Base-by-base conservation (phyloP, 2,797 vertebrate species). In the Poecile montanus region DNA sequence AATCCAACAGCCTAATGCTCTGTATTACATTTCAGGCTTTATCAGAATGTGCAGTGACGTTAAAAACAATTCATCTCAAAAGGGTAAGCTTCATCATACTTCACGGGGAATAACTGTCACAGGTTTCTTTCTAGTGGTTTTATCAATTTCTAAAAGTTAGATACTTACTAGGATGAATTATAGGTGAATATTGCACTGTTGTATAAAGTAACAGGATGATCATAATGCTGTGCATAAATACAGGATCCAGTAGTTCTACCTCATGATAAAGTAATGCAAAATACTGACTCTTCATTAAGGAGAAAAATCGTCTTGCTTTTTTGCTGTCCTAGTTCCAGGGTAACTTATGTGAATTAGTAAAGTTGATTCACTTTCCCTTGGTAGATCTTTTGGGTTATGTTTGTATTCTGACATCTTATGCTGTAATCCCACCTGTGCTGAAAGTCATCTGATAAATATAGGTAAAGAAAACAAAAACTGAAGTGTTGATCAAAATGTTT, bases 11-110 rank as follows among this genome's bases (percentile, higher is more conserved):
- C 81, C 45, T 91, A 79, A 93, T 45, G 23, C 45, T 92, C 47
- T 77, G 32, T 89, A 26, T 77, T 97, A 96, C 7, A 21, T 96
- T 96, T 27, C 97, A 99, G 99, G 99, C 99, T 81, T 98, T 99
- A 97, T 99, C 99, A 2, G 99, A 99, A 93, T 99, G 99, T 73
- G 98, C 99, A 2, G 97, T 99, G 92, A 99, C 99, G 0, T 98
- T 99, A 96, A 99, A 99, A 96, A 99, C 98, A 91, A 99, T 99
- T 98, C 99, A 99, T 98, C 98, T 99, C 97, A 99, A 99, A 98
- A 97, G 99, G 98, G 99, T 99, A 98, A 98, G 97, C 26, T 58
- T 86, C 34, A 23, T 54, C 61, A 47, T 74, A 48, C 34, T 84
- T 75, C 26, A 38, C n/a, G 65, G 61, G 42, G 26, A 85, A 27